Evolutionary conservation across 2,113 vertebrate species (phyloP), one percentile per base, ranked within the genome.

Genomic region (Philantomba maxwellii): DNA sequence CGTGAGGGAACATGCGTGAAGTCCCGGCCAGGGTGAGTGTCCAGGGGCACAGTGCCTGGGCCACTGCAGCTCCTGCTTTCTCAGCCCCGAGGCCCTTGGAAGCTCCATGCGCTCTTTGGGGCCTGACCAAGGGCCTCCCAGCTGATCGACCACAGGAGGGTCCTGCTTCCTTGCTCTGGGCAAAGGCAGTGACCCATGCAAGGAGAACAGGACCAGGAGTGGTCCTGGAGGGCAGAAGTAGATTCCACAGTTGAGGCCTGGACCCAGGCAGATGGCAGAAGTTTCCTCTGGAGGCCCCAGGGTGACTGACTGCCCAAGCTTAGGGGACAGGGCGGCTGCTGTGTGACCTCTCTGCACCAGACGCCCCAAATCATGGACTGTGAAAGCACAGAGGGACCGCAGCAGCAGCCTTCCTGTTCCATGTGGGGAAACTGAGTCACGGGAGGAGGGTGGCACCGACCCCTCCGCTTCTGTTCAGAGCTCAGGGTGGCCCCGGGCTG

Each of bases 351-450:
- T 81, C 53, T 43, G 33, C 36, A 25, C 14, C 39, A 25, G 6
- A 25, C 0, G 1, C 39, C 70, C 33, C 9, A 5, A 15, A 36
- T 36, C 58, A 12, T 14, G 16, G 45, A 3, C 12, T 11, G 6
- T 21, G 16, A 33, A 16, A 77, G 36, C 43, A 36, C 13, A 25
- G 1, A 64, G n/a, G 62, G n/a, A 7, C 39, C 17, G 15, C 2
- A 16, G 84, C 62, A 55, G 25, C 11, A 23, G 49, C n/a, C n/a
- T 57, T 80, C 70, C 23, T 45, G 62, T 53, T 36, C 30, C 70
- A 7, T 8, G 47, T 28, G 89, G 36, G 51, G 58, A 83, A 39
- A n/a, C 83, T 16, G 66, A 94, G 83, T 91, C 26, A 8, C 8
- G 2, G 87, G 12, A 60, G 11, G 19, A 16, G 12, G 70, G 57